Conservation (phyloP, 1,140 invertebrate species). For the Galleria mellonella region DNA sequence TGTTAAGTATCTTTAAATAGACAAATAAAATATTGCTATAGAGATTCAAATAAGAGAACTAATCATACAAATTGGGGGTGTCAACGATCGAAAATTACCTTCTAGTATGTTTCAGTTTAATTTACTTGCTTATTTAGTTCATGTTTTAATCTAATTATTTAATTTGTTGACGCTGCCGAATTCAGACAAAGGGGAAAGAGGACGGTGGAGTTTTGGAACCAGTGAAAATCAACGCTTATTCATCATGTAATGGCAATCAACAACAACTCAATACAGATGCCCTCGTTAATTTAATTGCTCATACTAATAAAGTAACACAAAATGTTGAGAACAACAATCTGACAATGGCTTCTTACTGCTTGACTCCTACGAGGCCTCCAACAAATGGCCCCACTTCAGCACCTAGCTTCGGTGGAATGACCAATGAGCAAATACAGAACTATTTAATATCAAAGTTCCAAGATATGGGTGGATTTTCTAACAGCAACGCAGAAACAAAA, state of each 20-base stretch:
- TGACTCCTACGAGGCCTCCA: constrained; percentile 14
- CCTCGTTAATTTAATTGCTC: constrained; percentile 42
- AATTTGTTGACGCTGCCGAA: constrained; percentile 24
- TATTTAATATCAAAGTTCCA: constrained; percentile 59
- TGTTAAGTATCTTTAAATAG: too few species aligned
- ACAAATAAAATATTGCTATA: too few species aligned
- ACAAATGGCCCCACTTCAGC: constrained; percentile 27
- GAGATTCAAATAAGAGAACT: too few species aligned
- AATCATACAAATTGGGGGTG: too few species aligned
- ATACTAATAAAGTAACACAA: constrained; percentile 27
- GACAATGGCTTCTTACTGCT: constrained; percentile 22
- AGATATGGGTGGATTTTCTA: constrained; percentile 33
- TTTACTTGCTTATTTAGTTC: too few species aligned
- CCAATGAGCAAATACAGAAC: constrained; percentile 55
- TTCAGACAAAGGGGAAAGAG: constrained; percentile 9
- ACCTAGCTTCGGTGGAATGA: constrained; percentile 42
- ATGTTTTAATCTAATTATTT: constrained; percentile 3
- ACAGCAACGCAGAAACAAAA: constrained; percentile 16
- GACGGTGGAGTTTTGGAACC: neutral
- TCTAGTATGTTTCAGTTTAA: too few species aligned
- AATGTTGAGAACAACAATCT: constrained; percentile 51
- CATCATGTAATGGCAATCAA: constrained; percentile 33
- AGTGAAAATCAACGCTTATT: too few species aligned
- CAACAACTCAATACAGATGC: constrained; percentile 32
- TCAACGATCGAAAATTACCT: too few species aligned